Base-by-base conservation (phyloP, 1,140 invertebrate species). In the Neodiprion fabricii region DNA sequence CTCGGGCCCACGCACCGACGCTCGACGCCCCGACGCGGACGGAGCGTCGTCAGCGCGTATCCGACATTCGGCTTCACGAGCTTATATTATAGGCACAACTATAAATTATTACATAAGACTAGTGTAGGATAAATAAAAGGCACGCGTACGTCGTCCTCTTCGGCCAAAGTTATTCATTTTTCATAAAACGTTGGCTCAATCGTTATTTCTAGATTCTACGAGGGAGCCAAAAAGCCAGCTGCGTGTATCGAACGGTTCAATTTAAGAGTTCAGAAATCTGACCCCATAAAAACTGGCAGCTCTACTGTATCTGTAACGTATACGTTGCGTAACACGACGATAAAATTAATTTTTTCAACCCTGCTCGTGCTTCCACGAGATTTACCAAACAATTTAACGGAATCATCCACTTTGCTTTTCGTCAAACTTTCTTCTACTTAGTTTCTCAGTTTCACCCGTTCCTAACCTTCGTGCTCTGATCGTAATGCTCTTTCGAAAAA, bases 1-100 rank as follows among this genome's bases (percentile, higher is more conserved):
- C 23, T 7, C n/a, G 66, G 65, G 47, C 61, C 50, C 65, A 73
- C 72, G 66, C 72, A 53, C 17, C 65, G 7, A 23, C 61, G 40
- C 47, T 40, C 21, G 65, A 61, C n/a, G 53, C 3, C n/a, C 53
- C 53, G 53, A 40, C 28, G 28, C 28, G 28, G 28, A 3, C 28
- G 28, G 0, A 40, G 28, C 28, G 28, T 40, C 28, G 28, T 40
- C 28, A 2, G 28, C 28, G 28, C 28, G 28, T 40, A 40, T 40
- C 28, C 28, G 28, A 3, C 28, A 40, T 40, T 40, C 28, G 28
- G 28, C 28, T 40, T 40, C 28, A 40, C 28, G 28, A 40, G 28
- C 28, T 40, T 40, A 40, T 40, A 40, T 40, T 12, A 0, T 17
- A 14, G 11, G 53, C 0, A 61, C 5, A 61, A 4, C 5, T 61